These are phyloP conservation scores for Tethya wilhelma DNA, from an alignment of 37 sponge, comb jelly and placozoan species.

Conservation along the genomic window DNA sequence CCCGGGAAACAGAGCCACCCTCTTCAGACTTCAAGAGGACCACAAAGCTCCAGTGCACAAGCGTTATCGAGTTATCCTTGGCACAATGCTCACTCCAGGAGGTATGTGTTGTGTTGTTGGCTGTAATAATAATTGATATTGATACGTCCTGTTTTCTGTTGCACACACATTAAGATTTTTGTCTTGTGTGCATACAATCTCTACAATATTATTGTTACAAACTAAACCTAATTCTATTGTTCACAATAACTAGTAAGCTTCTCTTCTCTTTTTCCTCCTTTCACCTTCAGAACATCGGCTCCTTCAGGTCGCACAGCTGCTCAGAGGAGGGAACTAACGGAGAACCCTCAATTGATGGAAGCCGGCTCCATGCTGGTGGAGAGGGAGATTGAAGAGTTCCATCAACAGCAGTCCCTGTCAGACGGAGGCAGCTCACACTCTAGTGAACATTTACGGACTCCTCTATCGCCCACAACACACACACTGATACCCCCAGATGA, in stretches of 20 bases:
- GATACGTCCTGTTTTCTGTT: no score
- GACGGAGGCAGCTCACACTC: constrained; percentile 2
- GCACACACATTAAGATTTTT: no score
- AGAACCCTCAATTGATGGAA: constrained; percentile 23
- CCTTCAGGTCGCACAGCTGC: constrained; percentile 11
- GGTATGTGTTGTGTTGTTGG: constrained; percentile 1
- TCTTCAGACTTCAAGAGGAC: constrained; percentile 17
- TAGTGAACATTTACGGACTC: background rate
- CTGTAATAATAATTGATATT: no score
- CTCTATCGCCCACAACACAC: constrained; percentile 44
- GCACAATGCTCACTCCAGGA: constrained; percentile 17
- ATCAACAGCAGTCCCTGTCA: background rate
- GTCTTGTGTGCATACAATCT: background rate
- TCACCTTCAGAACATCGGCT: background rate
- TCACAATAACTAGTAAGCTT: no score
- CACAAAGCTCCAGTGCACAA: background rate
- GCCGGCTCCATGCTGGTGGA: constrained; percentile 32
- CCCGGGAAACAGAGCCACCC: constrained; percentile 12
- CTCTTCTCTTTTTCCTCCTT: background rate
- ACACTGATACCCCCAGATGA: constrained; percentile 21
- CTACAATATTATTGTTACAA: no score
- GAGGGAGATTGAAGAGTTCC: constrained; percentile 33
- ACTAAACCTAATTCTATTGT: no score
- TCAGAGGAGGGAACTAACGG: background rate
- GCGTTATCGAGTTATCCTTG: constrained; percentile 32